Base-by-base conservation (phyloP, 2,797 vertebrate genomes). In the Serranus cabrilla region DNA sequence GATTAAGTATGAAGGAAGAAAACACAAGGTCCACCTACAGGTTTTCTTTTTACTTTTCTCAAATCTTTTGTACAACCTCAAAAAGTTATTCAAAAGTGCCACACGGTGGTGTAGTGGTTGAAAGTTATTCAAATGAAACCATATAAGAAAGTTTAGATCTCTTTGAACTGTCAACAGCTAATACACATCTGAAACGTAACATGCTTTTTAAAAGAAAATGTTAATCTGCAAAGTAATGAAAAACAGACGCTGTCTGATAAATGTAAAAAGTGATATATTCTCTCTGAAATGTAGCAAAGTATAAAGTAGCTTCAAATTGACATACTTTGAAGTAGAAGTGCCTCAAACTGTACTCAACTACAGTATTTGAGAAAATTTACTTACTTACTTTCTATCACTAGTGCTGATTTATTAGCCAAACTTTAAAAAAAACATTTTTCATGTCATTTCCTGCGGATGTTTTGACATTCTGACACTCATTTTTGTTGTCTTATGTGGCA, bases 401-500 rank as follows among this genome's bases (percentile, higher is more conserved):
- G 18, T 62, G 0, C 16, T 64, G 39, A 83, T 78, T 72, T 46
- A 74, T 82, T 50, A 63, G 45, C 58, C 42, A 64, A 10, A 67
- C 54, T 47, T 34, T 27, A 54, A 37, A 12, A n/a, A 31, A 18
- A 43, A 5, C 8, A 18, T 8, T n/a, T 63, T 64, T 63, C 25
- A 57, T 8, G 63, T 54, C 1, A 55, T 76, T 77, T 77, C 51
- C 64, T 73, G 62, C n/a, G 18, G 46, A 40, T 65, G 60, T 60
- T 82, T 47, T 60, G 63, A 71, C 60, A 80, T 78, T 74, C 46
- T 69, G 27, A 84, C 40, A 46, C 31, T 66, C 25, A 61, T 68
- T 50, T 80, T 60, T 85, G 62, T 88, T 78, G 49, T 84, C 62
- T 81, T 76, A 63, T 71, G 46, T 81, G 49, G 67, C 77, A 87